Evolutionary conservation across 2,888 invertebrate genomes (phyloP).

Genomic region (Stenichneumon culpator): DNA sequence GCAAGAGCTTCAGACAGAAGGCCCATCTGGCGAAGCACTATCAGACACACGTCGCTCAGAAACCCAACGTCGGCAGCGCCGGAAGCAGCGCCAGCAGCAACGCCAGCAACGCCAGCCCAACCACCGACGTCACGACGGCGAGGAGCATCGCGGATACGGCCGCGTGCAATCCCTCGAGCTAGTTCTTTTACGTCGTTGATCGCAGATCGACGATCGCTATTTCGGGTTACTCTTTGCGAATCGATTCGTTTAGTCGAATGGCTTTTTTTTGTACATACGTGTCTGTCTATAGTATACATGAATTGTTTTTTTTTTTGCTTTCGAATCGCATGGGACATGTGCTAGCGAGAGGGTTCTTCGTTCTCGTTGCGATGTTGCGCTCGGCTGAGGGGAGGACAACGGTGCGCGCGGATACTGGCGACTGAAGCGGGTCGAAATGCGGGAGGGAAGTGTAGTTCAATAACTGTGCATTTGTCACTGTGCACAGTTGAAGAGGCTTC

Average conservation of each 20-base stretch:
- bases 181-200: conserved; percentile 69
- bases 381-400: too few relatives aligned
- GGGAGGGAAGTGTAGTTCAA: too few relatives aligned
- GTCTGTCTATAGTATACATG: conserved; percentile 1
- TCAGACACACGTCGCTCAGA: conserved; percentile 96
- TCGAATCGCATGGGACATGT: background rate
- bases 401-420: too few relatives aligned
- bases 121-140: conserved; percentile 65
- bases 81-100: conserved; percentile 71
- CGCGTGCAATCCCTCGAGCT: conserved; percentile 78
- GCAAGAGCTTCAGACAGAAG: conserved; percentile 96
- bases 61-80: conserved; percentile 88
- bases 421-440: too few relatives aligned
- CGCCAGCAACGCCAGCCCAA: conserved; percentile 70
- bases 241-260: background rate
- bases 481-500: too few relatives aligned
- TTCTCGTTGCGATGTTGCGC: too few relatives aligned
- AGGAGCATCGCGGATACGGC: conserved; percentile 65
- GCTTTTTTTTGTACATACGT: background rate
- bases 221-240: too few relatives aligned
- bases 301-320: background rate
- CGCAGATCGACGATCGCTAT: background rate
- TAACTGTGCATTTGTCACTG: too few relatives aligned
- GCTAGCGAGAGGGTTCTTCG: background rate
- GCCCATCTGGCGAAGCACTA: conserved; percentile 97